phyloP scores from a whole-genome alignment of 2,113 vertebrate species.

The Gulo gulo region DNA sequence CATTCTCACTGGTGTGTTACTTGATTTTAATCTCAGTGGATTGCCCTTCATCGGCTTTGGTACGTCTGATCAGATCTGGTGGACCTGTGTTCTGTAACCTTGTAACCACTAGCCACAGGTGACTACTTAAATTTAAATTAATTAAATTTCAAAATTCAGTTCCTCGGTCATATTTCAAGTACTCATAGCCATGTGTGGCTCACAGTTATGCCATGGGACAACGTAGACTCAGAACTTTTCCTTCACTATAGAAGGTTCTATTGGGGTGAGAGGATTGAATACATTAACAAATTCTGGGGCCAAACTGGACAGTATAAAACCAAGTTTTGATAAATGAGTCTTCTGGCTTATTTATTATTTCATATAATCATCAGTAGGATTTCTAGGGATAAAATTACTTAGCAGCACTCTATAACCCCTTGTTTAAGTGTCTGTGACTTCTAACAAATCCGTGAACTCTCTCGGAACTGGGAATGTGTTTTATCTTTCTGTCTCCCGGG shows the following conservation, averaged over 20 bases:
- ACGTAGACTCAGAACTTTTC: background rate
- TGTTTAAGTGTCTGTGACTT: background rate
- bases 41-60: background rate
- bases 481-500: background rate
- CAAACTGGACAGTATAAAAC: background rate
- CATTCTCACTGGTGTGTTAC: background rate
- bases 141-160: slow-evolving; percentile 19
- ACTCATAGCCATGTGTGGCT: background rate
- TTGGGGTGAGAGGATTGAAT: background rate
- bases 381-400: background rate
- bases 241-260: background rate
- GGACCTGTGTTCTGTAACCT: background rate
- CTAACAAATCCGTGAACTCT: background rate
- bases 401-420: background rate
- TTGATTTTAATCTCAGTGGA: background rate
- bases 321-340: background rate
- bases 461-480: background rate
- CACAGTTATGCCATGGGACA: no score
- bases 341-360: background rate
- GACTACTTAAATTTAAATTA: background rate
- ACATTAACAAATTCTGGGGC: background rate
- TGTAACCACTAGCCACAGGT: background rate
- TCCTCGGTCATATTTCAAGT: background rate
- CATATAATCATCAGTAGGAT: background rate
- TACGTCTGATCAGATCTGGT: background rate